Base-by-base conservation (phyloP, 1,140 invertebrate species). In the Penaeus vannamei region DNA sequence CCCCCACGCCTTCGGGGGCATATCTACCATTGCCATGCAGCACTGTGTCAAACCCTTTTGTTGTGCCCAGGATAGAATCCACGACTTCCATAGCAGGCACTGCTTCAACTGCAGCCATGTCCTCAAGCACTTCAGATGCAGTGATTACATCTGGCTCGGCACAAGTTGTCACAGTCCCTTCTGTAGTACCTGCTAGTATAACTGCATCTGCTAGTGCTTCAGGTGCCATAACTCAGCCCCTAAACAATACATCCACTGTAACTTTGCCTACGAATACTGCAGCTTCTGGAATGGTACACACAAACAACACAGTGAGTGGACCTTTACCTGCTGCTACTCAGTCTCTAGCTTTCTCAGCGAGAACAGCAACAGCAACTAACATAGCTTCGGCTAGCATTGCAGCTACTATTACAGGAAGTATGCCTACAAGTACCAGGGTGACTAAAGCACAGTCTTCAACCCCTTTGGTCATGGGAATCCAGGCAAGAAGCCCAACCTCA, bases 161-260 rank as follows among this genome's bases (percentile, higher is more conserved):
- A 79, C 22, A 23, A 36, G 22, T 26, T 79, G 46, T 10, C 22
- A 79, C 32, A 22, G 29, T 46, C 46, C 29, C 46, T 17, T 79
- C n/a, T 79, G 20, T 46, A 79, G 29, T 79, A 79, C 32, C 32
- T 79, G 61, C 59, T 46, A 59, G 22, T 80, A 60, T 76, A 61
- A 86, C 53, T 42, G 61, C 76, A 32, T 79, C 76, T 22, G 53
- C 17, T 4, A 59, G 42, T 17, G 46, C 36, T 53, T 29, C 36
- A 53, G 79, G 22, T 53, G n/a, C n/a, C n/a, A n/a, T 59, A 59
- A 17, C 19, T 32, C 79, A 46, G 36, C 79, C 53, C 76, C 32
- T 42, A 77, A 85, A 69, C 72, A 77, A 77, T 72, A 60, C 84
- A 81, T 26, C 85, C 36, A 60, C 29, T 66, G 4, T 64, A 64